Percentiles rank a stretch among this genome's conserved stretches.
phyloP scores from a whole-genome alignment of 2,113 vertebrate genomes.

The Mus spicilegus region DNA sequence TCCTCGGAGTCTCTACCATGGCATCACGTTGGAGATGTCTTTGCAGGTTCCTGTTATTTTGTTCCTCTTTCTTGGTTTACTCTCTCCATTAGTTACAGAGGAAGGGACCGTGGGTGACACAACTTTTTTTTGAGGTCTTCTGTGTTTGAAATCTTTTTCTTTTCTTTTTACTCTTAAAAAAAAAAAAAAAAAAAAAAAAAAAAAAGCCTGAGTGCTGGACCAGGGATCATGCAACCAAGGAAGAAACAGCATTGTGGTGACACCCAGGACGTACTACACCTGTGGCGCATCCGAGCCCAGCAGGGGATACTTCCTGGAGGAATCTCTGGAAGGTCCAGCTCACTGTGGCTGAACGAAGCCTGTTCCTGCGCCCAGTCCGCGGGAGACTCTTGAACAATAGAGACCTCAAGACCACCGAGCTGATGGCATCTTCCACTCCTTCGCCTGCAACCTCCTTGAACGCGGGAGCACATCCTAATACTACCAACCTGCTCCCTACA shows the following conservation, averaged over 20 bases:
- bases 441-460: conserved; percentile 94
- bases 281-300: too few relatives aligned
- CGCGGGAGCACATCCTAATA: conserved; percentile 93
- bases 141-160: not conserved
- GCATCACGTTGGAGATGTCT: not conserved
- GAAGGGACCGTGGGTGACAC: not conserved
- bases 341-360: conserved; percentile 60
- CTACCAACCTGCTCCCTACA: conserved; percentile 96
- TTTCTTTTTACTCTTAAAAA: not conserved
- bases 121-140: not conserved
- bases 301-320: too few relatives aligned
- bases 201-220: too few relatives aligned
- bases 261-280: too few relatives aligned
- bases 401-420: conserved; percentile 79
- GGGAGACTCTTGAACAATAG: conserved; percentile 34
- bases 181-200: not conserved
- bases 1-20: not conserved
- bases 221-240: too few relatives aligned
- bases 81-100: not conserved
- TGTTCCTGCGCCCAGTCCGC: conserved; percentile 50
- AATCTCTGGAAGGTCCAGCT: too few relatives aligned
- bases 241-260: too few relatives aligned
- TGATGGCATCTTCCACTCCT: conserved; percentile 94
- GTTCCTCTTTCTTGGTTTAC: conserved; percentile 41
- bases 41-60: not conserved